Evolutionary conservation across 2,888 invertebrate genomes (phyloP), one percentile per base, ranked within the genome.

Genomic region (Acleris emargana): DNA sequence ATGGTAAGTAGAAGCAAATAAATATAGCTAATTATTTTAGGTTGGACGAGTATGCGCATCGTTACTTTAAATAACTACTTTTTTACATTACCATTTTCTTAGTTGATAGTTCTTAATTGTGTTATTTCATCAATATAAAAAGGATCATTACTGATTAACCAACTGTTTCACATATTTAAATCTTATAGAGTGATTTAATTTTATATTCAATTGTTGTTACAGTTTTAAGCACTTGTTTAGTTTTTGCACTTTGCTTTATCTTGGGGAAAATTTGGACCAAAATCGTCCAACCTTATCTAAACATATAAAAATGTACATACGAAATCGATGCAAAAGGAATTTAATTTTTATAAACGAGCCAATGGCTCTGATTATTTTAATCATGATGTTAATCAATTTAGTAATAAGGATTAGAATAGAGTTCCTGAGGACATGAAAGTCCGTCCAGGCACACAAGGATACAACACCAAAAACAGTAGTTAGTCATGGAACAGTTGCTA

Each of bases 401-500:
- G 57, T 38, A 16, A 61, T 66, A 66, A 66, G 51, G 9, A n/a
- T 66, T 88, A 88, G 83, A 69, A 72, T 84, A 87, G 79, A 81
- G 85, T 88, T 89, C 90, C 91, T 89, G 91, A 81, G 91, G 91
- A 90, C 90, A 81, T 80, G 55, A 55, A 75, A 80, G 90, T 90
- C 89, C 89, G 87, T 90, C 88, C 88, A 89, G 91, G 89, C 86
- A 80, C 74, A 78, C 45, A 83, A 90, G 91, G 90, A 89, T 88
- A 83, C 87, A 84, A 91, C 91, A 91, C 91, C 91, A 91, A 92
- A 64, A 86, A 84, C 88, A 83, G 89, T 92, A 92, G 91, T 83
- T 88, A 88, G 88, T 84, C 82, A 77, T 80, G 81, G 76, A 67
- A 66, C 38, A 2, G 38, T 76, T 71, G 77, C 71, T 74, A 59